Conservation (phyloP, 2,797 vertebrate genomes). For the Dromococcyx pavoninus region DNA sequence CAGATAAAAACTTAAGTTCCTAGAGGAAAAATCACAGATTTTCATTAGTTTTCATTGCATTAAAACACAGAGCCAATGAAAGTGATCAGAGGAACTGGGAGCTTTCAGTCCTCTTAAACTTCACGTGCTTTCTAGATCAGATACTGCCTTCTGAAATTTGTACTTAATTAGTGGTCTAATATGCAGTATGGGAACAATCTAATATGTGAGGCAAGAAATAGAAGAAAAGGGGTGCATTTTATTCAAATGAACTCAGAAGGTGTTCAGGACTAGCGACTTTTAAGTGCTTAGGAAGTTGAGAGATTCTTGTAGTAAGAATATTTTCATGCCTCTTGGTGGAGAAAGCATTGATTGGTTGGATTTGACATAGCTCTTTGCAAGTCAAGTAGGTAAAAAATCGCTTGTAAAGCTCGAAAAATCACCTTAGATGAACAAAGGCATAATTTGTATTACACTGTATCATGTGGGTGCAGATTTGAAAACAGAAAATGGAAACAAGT, state of each 20-base stretch:
- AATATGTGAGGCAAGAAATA: constrained; percentile 39
- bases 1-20: neutral
- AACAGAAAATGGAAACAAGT: neutral
- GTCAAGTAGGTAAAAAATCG: neutral
- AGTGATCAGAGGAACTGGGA: neutral
- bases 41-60: neutral
- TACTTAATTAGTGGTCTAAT: constrained; percentile 32
- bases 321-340: neutral
- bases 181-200: constrained; percentile 47
- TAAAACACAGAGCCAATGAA: neutral
- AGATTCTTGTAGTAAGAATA: neutral
- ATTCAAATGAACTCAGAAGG: constrained; percentile 55
- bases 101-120: neutral
- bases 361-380: neutral
- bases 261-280: constrained; percentile 38
- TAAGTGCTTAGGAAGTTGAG: constrained; percentile 8
- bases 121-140: neutral
- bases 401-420: neutral
- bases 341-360: neutral
- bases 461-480: neutral
- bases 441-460: neutral
- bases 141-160: neutral
- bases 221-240: constrained; percentile 23
- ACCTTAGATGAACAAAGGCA: neutral
- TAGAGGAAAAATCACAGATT: neutral